phyloP scores from a whole-genome alignment of 2,888 invertebrate genomes.

The Andrena minutula region DNA sequence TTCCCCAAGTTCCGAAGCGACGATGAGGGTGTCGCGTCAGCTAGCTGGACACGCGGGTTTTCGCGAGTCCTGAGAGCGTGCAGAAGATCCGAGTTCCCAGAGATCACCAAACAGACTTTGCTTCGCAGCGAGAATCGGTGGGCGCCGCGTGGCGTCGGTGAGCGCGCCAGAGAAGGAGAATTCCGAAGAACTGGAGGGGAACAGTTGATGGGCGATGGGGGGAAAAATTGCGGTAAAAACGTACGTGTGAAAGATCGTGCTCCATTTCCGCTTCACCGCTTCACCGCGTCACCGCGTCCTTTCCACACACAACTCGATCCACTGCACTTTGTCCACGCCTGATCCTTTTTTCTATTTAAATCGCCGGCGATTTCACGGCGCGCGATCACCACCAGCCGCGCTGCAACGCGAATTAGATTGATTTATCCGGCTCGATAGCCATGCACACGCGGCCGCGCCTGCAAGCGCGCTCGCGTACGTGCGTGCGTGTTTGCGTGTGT shows the following conservation, averaged over 20 bases:
- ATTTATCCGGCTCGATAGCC: background rate
- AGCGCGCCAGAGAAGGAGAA: background rate
- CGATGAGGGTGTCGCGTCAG: background rate
- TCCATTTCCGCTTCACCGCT: conserved; percentile 42
- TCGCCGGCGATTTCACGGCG: conserved; percentile 6
- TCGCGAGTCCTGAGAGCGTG: background rate
- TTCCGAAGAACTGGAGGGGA: conserved; percentile 24
- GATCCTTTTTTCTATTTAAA: conserved; percentile 3
- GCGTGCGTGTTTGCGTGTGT: background rate
- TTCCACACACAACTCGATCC: conserved; percentile 41
- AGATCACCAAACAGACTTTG: background rate
- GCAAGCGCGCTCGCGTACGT: background rate
- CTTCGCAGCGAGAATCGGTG: background rate
- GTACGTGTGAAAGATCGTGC: conserved; percentile 58
- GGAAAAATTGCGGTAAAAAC: conserved; percentile 29
- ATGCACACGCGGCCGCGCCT: no score
- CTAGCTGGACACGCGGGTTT: background rate
- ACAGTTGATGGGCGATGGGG: conserved; percentile 32
- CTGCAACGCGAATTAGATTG: conserved; percentile 3
- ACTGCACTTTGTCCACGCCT: conserved; percentile 52
- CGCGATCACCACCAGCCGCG: conserved; percentile 1
- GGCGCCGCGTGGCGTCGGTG: background rate
- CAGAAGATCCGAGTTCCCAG: background rate
- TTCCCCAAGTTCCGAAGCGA: background rate
- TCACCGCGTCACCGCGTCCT: conserved; percentile 9